phyloP scores from a whole-genome alignment of 2,113 vertebrate genomes.

The Semnornis frantzii region DNA sequence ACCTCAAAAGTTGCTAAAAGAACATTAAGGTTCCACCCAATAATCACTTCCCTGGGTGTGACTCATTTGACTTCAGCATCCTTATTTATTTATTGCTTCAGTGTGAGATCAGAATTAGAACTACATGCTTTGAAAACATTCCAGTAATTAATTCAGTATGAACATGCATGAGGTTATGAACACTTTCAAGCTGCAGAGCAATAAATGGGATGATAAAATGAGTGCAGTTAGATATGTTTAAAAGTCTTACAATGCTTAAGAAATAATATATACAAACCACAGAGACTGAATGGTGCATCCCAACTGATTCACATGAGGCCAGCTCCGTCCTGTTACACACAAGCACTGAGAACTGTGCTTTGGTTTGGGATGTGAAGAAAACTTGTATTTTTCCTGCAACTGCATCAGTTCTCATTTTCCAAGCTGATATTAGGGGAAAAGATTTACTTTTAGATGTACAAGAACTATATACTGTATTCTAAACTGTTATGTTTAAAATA shows the following conservation, averaged over 20 bases:
- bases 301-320: constrained; percentile 53
- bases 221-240: background rate
- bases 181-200: background rate
- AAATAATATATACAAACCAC: constrained; percentile 65
- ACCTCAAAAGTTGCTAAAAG: background rate
- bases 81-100: constrained; percentile 14
- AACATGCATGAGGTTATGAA: background rate
- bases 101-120: background rate
- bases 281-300: constrained; percentile 34
- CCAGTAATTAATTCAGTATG: constrained; percentile 20
- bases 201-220: background rate
- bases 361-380: constrained; percentile 54
- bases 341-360: constrained; percentile 63
- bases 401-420: constrained; percentile 65
- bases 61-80: background rate
- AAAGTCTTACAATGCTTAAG: background rate
- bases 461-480: background rate
- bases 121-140: background rate
- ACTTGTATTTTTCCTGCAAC: constrained; percentile 49
- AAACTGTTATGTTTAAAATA: background rate
- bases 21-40: background rate
- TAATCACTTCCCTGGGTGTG: background rate
- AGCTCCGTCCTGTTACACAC: constrained; percentile 63
- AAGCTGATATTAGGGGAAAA: constrained; percentile 55
- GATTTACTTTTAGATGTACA: background rate